Evolutionary conservation across 1,140 invertebrate species (phyloP).

Genomic region (Teleogryllus occipitalis): DNA sequence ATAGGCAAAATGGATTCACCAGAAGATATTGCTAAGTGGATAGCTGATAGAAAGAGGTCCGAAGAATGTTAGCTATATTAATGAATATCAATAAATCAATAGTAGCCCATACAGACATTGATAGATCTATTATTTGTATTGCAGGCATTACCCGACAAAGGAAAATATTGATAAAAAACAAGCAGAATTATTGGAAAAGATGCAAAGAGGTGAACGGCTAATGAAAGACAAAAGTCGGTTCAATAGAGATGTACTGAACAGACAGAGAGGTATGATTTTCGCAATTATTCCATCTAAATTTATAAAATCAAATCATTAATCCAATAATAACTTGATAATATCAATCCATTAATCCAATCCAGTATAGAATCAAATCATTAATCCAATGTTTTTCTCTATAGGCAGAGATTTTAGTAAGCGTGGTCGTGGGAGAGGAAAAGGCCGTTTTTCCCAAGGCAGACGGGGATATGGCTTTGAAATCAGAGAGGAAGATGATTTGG

Average conservation of each 20-base stretch:
- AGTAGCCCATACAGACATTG: neutral
- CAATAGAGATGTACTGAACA: slow-evolving; percentile 23
- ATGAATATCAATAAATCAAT: neutral
- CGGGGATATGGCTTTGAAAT: neutral
- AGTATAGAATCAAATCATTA: neutral
- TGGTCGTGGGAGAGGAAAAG: neutral
- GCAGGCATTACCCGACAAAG: slow-evolving; percentile 37
- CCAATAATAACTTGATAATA: too few relatives aligned
- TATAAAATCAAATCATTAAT: neutral
- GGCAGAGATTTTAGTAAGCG: neutral
- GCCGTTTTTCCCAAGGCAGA: neutral
- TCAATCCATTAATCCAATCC: too few relatives aligned
- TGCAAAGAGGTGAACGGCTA: slow-evolving; percentile 35
- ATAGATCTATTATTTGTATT: slow-evolving; percentile 14
- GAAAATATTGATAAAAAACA: slow-evolving; percentile 35
- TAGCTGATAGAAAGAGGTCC: slow-evolving; percentile 62
- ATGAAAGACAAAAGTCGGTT: slow-evolving; percentile 28
- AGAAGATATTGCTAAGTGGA: slow-evolving; percentile 77
- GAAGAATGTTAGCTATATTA: neutral
- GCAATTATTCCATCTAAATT: too few relatives aligned
- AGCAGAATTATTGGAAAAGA: slow-evolving; percentile 30
- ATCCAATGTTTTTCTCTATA: neutral
- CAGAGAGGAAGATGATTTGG: neutral
- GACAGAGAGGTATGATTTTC: neutral
- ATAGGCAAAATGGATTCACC: slow-evolving; percentile 62